phyloP scores from a whole-genome alignment of 2,113 vertebrate species.

The Calidris pugnax region DNA sequence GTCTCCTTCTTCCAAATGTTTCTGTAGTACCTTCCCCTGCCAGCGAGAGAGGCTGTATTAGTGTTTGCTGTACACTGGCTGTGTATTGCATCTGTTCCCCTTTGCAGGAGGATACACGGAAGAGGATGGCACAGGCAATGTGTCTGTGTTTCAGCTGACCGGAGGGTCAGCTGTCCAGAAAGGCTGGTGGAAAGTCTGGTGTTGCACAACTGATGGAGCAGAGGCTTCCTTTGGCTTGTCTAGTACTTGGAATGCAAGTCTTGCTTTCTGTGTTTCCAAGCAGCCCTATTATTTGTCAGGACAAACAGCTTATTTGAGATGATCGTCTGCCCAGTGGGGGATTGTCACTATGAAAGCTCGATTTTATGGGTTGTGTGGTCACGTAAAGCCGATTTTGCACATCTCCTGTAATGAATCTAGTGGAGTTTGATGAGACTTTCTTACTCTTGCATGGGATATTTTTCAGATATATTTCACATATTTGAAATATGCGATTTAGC shows the following conservation, averaged over 20 bases:
- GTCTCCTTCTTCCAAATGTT: neutral
- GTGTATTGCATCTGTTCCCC: neutral
- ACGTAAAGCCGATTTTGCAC: neutral
- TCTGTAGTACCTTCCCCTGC: neutral
- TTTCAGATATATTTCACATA: neutral
- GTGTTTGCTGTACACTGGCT: neutral
- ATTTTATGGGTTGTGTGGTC: neutral
- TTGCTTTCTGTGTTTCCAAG: neutral
- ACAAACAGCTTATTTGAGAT: neutral
- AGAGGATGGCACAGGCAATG: neutral
- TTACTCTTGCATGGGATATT: neutral
- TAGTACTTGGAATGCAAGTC: neutral
- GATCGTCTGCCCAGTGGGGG: neutral
- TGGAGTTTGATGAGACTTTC: neutral
- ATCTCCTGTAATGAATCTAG: neutral
- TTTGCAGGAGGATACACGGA: neutral
- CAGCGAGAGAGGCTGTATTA: accelerated
- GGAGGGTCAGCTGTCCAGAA: neutral
- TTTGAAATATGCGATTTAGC: neutral
- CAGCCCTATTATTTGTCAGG: neutral
- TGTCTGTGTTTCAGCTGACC: neutral
- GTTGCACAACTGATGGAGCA: neutral
- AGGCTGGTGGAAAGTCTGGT: no score
- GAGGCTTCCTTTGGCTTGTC: neutral
- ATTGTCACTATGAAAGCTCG: neutral